These are phyloP conservation scores for Drosophila saltans DNA, from an alignment of 1,140 invertebrate genomes.

Conservation along the genomic window DNA sequence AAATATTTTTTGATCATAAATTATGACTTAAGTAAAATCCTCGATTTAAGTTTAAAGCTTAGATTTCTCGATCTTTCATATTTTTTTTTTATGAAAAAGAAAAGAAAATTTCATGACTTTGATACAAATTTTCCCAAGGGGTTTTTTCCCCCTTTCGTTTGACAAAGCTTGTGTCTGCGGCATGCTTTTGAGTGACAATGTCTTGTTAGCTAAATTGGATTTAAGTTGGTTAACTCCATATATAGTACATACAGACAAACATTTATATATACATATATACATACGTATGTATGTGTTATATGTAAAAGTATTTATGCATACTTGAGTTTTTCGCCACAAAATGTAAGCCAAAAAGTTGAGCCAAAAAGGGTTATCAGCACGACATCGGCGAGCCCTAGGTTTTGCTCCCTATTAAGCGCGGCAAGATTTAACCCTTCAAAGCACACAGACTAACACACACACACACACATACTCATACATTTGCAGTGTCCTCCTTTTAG, in stretches of 20 bases:
- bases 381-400: conserved; percentile 39
- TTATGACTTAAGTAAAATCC: neutral
- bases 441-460: conserved; percentile 8
- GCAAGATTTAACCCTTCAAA: conserved; percentile 39
- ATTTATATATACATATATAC: conserved; percentile 17
- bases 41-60: neutral
- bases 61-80: neutral
- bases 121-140: conserved; percentile 37
- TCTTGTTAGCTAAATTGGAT: conserved; percentile 74
- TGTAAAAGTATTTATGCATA: conserved; percentile 32
- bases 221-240: conserved; percentile 55
- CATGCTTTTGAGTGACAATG: conserved; percentile 56
- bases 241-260: neutral
- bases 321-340: conserved; percentile 33
- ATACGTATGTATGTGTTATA: conserved; percentile 23
- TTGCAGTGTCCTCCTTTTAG: conserved; percentile 17
- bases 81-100: neutral
- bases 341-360: conserved; percentile 44
- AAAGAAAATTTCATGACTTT: neutral
- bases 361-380: conserved; percentile 68
- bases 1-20: neutral
- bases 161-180: conserved; percentile 20
- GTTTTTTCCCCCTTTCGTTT: neutral
- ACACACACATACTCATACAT: conserved; percentile 6
- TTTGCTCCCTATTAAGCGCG: conserved; percentile 4